Percentiles rank a stretch among this genome's conserved stretches.
These are phyloP conservation scores for Ceratina australensis DNA, from an alignment of 1,140 invertebrate genomes.

Conservation along the genomic window DNA sequence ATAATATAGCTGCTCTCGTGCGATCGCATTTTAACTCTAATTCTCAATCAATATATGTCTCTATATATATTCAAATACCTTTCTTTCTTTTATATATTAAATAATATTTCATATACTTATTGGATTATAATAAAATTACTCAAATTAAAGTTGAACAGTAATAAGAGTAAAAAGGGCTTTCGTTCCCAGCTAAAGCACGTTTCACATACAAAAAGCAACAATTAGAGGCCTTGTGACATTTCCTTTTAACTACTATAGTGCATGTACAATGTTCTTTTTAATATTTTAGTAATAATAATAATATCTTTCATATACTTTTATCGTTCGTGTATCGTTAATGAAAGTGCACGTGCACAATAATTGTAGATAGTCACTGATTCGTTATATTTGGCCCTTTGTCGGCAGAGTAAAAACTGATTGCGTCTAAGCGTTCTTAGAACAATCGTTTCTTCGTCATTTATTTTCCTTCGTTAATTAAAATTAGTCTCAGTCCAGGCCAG, in stretches of 20 bases:
- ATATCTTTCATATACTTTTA: slow-evolving; percentile 62
- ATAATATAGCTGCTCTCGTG: slow-evolving; percentile 69
- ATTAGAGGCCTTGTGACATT: slow-evolving; percentile 76
- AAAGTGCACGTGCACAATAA: slow-evolving; percentile 69
- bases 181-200: slow-evolving; percentile 73
- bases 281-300: slow-evolving; percentile 65
- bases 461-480: slow-evolving; percentile 60
- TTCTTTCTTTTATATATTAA: slow-evolving; percentile 68
- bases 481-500: slow-evolving; percentile 72
- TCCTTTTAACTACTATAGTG: slow-evolving; percentile 72
- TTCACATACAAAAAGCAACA: slow-evolving; percentile 78
- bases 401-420: slow-evolving; percentile 71
- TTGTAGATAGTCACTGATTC: slow-evolving; percentile 68
- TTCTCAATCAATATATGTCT: slow-evolving; percentile 63
- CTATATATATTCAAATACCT: slow-evolving; percentile 62
- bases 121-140: slow-evolving; percentile 66
- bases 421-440: slow-evolving; percentile 57
- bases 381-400: slow-evolving; percentile 68
- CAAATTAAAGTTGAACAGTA: slow-evolving; percentile 56
- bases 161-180: slow-evolving; percentile 62
- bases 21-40: slow-evolving; percentile 58
- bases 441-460: slow-evolving; percentile 31
- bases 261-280: slow-evolving; percentile 75
- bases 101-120: slow-evolving; percentile 66
- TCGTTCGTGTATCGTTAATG: slow-evolving; percentile 58